A percentile compares a stretch with the other conserved stretches of the same genome.
Conservation (phyloP, 2,113 vertebrate genomes). For the Apodemus speciosus region DNA sequence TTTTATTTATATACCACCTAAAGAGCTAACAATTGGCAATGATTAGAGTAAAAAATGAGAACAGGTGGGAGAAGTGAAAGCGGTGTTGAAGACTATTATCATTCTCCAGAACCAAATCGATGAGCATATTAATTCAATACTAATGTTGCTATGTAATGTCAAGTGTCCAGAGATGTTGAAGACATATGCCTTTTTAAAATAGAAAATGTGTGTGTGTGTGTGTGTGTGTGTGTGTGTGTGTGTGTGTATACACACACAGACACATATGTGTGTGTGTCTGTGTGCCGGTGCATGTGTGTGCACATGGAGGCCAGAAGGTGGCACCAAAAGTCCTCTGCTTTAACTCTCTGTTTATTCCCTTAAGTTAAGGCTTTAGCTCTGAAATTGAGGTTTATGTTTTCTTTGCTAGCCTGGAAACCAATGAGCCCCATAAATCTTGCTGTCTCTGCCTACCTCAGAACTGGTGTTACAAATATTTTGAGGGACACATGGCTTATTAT, state of each 20-base stretch:
- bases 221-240: background rate
- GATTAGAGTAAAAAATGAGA: conserved; percentile 48
- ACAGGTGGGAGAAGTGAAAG: conserved; percentile 20
- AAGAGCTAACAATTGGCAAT: background rate
- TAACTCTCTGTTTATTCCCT: background rate
- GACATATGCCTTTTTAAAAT: background rate
- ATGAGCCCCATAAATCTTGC: background rate
- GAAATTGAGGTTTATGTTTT: background rate
- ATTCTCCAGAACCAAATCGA: background rate
- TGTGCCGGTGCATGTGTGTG: background rate
- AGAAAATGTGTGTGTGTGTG: background rate
- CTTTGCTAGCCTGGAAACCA: background rate
- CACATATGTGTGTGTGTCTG: background rate
- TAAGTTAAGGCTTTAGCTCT: background rate
- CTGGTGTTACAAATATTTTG: background rate
- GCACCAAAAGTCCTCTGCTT: background rate
- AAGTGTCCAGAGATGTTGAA: background rate
- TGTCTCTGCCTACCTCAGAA: background rate
- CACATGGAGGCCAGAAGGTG: background rate
- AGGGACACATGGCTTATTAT: background rate
- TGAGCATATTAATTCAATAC: background rate
- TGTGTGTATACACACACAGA: too few species aligned
- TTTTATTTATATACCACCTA: conserved; percentile 34
- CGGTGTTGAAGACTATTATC: background rate
- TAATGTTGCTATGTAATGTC: background rate